phyloP scores from a whole-genome alignment of 35 echinoderm and acorn worm genomes.

The Anneissia japonica region DNA sequence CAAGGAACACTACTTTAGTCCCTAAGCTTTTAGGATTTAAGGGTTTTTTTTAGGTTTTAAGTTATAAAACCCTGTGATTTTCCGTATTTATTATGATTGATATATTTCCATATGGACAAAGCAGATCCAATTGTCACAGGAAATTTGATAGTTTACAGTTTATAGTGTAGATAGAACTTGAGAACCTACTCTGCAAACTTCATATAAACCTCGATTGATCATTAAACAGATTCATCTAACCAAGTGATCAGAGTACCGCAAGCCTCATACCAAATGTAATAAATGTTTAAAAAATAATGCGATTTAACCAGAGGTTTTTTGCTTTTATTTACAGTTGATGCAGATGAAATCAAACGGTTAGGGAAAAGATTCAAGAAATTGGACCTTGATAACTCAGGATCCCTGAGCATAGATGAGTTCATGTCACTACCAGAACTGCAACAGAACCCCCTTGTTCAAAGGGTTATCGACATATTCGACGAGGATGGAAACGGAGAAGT shows the following conservation, averaged over 20 bases:
- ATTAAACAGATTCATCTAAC: not conserved
- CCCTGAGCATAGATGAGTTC: slow-evolving; percentile 96
- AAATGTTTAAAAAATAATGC: not conserved
- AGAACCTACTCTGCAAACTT: not conserved
- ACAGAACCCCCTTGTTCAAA: slow-evolving; percentile 92
- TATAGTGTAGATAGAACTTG: not conserved
- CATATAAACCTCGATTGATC: not conserved
- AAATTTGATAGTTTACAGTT: not conserved
- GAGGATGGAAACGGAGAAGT: slow-evolving; percentile 98
- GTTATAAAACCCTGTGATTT: no score
- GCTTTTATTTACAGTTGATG: slow-evolving; percentile 70
- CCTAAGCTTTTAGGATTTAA: no score
- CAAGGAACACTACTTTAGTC: no score
- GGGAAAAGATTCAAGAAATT: slow-evolving; percentile 95
- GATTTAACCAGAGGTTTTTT: not conserved
- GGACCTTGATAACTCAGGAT: slow-evolving; percentile 95
- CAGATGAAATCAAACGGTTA: slow-evolving; percentile 94
- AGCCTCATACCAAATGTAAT: no score
- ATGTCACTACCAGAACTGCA: slow-evolving; percentile 97
- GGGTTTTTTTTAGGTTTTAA: no score
- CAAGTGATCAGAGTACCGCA: not conserved
- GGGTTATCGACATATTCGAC: slow-evolving; percentile 99
- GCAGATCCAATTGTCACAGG: no score
- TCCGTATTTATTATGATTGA: no score
- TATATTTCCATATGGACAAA: no score